Percentiles rank a stretch among this genome's conserved stretches.
These are phyloP conservation scores for Neomorphus geoffroyi DNA, from an alignment of 2,797 vertebrate species.

Conservation along the genomic window DNA sequence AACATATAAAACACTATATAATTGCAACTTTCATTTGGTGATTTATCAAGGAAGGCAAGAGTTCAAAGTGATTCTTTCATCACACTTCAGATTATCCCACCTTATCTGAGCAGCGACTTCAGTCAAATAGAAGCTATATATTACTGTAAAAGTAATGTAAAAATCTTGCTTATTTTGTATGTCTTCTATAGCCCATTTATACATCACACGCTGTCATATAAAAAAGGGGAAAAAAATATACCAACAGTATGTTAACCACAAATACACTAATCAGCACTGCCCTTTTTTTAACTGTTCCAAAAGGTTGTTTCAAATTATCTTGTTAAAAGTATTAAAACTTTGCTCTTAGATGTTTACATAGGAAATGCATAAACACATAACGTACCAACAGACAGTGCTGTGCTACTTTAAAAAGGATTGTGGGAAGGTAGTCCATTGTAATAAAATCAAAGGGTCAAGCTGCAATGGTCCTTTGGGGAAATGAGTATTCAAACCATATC, in stretches of 20 bases:
- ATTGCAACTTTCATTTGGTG: background rate
- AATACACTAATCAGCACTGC: background rate
- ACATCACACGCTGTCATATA: background rate
- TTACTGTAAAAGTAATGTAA: background rate
- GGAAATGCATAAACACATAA: slow-evolving; percentile 12
- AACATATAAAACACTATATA: background rate
- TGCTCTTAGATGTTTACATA: background rate
- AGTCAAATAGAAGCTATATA: background rate
- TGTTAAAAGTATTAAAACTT: background rate
- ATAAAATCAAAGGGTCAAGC: slow-evolving; percentile 36
- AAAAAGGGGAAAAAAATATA: background rate
- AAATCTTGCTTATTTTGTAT: background rate
- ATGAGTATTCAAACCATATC: background rate
- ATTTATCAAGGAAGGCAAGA: background rate
- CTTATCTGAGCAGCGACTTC: background rate
- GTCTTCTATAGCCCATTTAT: background rate
- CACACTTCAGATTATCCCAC: background rate
- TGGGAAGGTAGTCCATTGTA: background rate
- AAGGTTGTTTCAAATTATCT: background rate
- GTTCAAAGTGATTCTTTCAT: background rate
- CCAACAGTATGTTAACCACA: background rate
- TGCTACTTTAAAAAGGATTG: slow-evolving; percentile 9
- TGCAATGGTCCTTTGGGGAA: slow-evolving; percentile 6
- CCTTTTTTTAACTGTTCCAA: background rate
- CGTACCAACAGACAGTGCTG: slow-evolving; percentile 30